Conservation (phyloP, 2,888 invertebrate genomes). For the Panopea generosa region DNA sequence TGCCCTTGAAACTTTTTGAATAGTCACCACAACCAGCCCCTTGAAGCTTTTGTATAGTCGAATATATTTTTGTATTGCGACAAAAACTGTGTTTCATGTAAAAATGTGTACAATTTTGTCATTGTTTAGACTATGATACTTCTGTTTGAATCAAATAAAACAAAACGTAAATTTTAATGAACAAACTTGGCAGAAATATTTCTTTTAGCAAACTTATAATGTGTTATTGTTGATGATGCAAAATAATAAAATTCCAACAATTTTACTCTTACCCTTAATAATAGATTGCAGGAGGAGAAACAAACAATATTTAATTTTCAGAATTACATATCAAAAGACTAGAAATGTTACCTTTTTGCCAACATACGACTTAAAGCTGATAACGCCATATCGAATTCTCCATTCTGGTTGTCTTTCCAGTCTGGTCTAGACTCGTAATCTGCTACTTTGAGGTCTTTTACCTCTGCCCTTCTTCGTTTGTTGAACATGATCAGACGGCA, state of each 20-base stretch:
- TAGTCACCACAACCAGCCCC: background rate
- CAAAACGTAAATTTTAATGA: background rate
- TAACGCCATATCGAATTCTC: constrained; percentile 35
- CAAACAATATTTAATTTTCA: background rate
- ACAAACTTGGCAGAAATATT: constrained; percentile 1
- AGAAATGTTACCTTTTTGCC: constrained; percentile 8
- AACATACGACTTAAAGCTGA: constrained; percentile 17
- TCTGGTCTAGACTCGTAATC: constrained; percentile 29
- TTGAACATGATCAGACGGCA: constrained; percentile 18
- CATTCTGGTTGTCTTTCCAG: constrained; percentile 28
- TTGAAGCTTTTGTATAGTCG: background rate
- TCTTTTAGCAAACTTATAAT: background rate
- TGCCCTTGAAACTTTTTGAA: constrained; percentile 6
- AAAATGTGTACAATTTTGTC: too few relatives aligned
- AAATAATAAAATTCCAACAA: too few relatives aligned
- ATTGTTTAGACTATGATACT: background rate
- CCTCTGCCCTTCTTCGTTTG: constrained; percentile 41
- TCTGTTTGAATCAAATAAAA: background rate
- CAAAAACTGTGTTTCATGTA: too few relatives aligned
- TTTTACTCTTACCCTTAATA: too few relatives aligned
- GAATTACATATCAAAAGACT: background rate
- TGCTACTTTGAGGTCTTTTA: constrained; percentile 36
- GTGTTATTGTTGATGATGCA: too few relatives aligned
- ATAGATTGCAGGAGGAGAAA: constrained; percentile 3
- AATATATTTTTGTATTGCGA: background rate